Evolutionary conservation across 2,113 vertebrate genomes (phyloP).

Genomic region (Leucopsar rothschildi): DNA sequence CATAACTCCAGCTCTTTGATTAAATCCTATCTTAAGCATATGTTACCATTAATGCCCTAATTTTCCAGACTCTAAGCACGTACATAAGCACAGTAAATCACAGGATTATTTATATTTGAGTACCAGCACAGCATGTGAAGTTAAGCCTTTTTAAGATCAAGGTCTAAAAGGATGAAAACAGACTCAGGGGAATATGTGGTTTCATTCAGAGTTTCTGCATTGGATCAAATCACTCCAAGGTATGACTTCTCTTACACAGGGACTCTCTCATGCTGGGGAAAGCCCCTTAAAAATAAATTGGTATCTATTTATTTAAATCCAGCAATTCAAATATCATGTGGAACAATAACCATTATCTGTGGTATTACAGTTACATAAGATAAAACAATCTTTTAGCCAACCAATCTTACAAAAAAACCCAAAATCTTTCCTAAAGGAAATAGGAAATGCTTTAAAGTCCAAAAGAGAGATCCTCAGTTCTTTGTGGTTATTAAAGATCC

Average conservation of each 20-base stretch:
- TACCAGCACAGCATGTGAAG: neutral
- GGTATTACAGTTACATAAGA: neutral
- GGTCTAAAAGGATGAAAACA: neutral
- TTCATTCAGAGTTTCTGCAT: neutral
- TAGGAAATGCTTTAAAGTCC: neutral
- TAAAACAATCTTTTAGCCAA: neutral
- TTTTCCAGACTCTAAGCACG: neutral
- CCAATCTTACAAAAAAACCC: neutral
- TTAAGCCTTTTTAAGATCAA: conserved; percentile 25
- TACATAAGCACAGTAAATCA: neutral
- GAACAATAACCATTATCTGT: neutral
- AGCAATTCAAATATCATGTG: neutral
- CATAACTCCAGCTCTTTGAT: neutral
- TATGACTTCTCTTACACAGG: neutral
- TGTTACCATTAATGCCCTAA: neutral
- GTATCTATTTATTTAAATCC: neutral
- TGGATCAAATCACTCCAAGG: neutral
- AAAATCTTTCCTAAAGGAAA: neutral
- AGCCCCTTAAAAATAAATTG: neutral
- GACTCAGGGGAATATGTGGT: neutral
- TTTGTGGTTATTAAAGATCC: neutral
- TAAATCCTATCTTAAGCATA: neutral
- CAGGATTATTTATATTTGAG: conserved; percentile 8
- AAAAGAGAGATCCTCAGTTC: neutral
- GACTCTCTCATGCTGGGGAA: neutral